A percentile compares a stretch with the other conserved stretches of the same genome.
These are phyloP conservation scores for Ophioninae sp. DNA, from an alignment of 2,888 invertebrate species.

Conservation along the genomic window DNA sequence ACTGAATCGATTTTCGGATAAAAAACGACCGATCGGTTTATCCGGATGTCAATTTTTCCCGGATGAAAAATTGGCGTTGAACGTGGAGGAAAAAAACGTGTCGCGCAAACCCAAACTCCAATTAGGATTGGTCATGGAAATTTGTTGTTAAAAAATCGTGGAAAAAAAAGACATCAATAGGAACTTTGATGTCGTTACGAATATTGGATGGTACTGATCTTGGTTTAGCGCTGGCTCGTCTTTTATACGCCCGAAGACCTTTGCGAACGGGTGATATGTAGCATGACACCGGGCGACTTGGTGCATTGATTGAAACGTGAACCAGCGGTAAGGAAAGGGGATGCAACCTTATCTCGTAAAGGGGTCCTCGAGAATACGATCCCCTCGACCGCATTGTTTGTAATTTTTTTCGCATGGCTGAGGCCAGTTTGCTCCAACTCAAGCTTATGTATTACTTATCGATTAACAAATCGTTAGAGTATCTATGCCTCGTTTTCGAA, in stretches of 20 bases:
- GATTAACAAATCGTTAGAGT: slow-evolving; percentile 50
- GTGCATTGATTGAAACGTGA: slow-evolving; percentile 80
- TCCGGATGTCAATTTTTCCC: too few relatives aligned
- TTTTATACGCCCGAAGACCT: slow-evolving; percentile 51
- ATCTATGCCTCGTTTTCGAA: slow-evolving; percentile 10
- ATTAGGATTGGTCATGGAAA: too few relatives aligned
- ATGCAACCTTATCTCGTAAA: slow-evolving; percentile 76
- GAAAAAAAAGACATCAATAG: not conserved
- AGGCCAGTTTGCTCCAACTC: slow-evolving; percentile 28
- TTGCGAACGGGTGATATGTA: slow-evolving; percentile 1
- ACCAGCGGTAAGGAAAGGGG: slow-evolving; percentile 74
- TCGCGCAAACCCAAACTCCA: too few relatives aligned
- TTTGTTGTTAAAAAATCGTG: too few relatives aligned
- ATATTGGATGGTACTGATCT: slow-evolving; percentile 41
- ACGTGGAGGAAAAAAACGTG: too few relatives aligned
- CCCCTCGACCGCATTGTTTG: slow-evolving; percentile 54
- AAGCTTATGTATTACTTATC: slow-evolving; percentile 38
- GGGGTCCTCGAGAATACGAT: slow-evolving; percentile 51
- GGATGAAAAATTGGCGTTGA: too few relatives aligned
- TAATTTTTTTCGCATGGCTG: slow-evolving; percentile 51
- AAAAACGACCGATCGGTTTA: too few relatives aligned
- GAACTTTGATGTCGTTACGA: slow-evolving; percentile 30
- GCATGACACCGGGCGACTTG: slow-evolving; percentile 63
- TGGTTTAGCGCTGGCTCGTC: slow-evolving; percentile 16
- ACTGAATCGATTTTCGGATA: too few relatives aligned